phyloP scores from a whole-genome alignment of 2,888 invertebrate species.

The Hybos culiciformis region DNA sequence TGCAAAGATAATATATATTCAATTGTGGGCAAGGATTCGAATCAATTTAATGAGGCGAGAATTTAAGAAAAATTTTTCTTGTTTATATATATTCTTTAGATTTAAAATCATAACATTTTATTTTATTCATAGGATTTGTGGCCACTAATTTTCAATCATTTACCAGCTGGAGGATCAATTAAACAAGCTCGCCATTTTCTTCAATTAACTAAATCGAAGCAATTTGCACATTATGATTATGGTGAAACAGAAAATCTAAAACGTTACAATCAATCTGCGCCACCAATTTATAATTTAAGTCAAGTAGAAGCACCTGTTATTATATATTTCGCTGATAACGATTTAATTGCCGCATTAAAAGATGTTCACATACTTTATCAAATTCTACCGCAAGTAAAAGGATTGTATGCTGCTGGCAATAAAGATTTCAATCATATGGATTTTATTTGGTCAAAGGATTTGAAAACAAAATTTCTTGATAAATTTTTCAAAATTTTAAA shows the following conservation, averaged over 20 bases:
- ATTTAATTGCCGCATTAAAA: constrained; percentile 38
- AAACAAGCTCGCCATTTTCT: constrained; percentile 39
- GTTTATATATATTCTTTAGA: background rate
- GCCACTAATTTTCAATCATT: constrained; percentile 43
- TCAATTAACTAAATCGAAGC: constrained; percentile 28
- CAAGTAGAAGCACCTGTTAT: constrained; percentile 34
- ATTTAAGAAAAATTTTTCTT: background rate
- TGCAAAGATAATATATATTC: constrained; percentile 32
- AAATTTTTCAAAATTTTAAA: constrained; percentile 1
- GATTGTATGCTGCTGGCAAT: background rate
- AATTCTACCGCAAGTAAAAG: background rate
- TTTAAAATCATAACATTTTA: background rate
- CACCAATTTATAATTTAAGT: constrained; percentile 34
- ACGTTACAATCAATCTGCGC: constrained; percentile 33
- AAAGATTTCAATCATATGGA: constrained; percentile 9
- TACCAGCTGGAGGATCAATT: constrained; percentile 41
- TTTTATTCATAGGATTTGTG: constrained; percentile 37
- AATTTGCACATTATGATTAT: constrained; percentile 36
- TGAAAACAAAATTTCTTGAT: constrained; percentile 5
- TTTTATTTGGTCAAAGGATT: constrained; percentile 6
- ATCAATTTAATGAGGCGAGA: constrained; percentile 30
- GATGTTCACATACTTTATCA: constrained; percentile 6
- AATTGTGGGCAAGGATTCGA: constrained; percentile 31
- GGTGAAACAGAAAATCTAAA: constrained; percentile 30
- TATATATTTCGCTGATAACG: constrained; percentile 37